Base-by-base conservation (phyloP, 2,113 vertebrate genomes). In the Daubentonia madagascariensis region DNA sequence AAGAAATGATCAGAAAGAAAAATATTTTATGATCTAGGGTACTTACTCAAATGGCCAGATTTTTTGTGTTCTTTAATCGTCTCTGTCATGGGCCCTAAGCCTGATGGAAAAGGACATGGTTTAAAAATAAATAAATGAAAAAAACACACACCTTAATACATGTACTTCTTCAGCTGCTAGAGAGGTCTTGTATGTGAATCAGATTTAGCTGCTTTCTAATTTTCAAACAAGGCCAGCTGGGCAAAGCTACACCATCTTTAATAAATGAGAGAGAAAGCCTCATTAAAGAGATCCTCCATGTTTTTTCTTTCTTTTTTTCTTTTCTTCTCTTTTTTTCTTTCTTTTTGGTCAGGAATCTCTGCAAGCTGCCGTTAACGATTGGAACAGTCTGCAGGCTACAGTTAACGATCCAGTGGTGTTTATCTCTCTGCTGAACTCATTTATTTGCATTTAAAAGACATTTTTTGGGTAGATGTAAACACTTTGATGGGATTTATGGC, bases 381-480 rank as follows among this genome's bases (percentile, higher is more conserved):
- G 96, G 95, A 97, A 97, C 98, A 98, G 95, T 97, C 91, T 89
- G 73, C 87, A 97, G 96, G 61, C 94, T 96, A 96, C 92, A 97
- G 94, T 92, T 98, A 98, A 98, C 1, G 12, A 98, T 94, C 63
- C 88, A 37, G 32, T 97, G 98, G 94, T 97, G 92, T 98, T 92
- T 98, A 94, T 96, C 75, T 85, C 97, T 98, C 96, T 85, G 90
- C 9, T 97, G 91, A 98, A 97, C 93, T 94, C 98, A 40, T 97
- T 98, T 98, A 97, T 97, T 98, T 98, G 94, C 95, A 98, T 98
- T 98, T 98, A 97, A 97, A 98, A 97, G 95, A 88, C 67, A 97
- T 95, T 98, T 98, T 98, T 8, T 73, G 43, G 45, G 3, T 78
- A 91, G 91, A 89, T 94, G 72, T 96, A 98, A 98, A 98, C 92